Conservation (phyloP, 2,888 invertebrate species). For the Deilephila elpenor region DNA sequence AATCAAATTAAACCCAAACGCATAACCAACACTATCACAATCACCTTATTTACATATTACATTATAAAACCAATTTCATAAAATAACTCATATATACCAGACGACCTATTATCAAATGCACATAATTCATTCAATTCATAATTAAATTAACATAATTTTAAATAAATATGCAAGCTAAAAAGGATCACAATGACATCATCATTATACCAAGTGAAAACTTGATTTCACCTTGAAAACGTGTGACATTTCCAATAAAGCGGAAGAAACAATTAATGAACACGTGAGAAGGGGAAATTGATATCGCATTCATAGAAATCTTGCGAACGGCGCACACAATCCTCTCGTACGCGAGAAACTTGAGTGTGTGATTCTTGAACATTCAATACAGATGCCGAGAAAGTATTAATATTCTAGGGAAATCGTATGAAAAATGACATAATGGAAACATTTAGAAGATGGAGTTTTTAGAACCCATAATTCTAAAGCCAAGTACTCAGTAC, state of each 20-base stretch:
- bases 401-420: not conserved
- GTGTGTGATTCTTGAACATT: not conserved
- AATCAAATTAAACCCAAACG: not conserved
- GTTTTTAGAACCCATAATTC: too few species aligned
- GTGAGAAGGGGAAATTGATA: constrained; percentile 70
- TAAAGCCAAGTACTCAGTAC: not conserved
- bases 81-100: not conserved
- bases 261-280: constrained; percentile 56
- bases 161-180: constrained; percentile 9
- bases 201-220: constrained; percentile 18
- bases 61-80: not conserved
- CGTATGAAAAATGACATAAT: not conserved
- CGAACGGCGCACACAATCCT: constrained; percentile 33
- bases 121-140: not conserved
- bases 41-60: not conserved
- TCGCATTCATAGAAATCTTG: constrained; percentile 53
- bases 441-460: too few species aligned
- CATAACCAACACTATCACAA: not conserved
- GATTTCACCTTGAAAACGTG: constrained; percentile 52
- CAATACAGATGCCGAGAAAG: constrained; percentile 4
- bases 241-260: constrained; percentile 58
- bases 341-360: not conserved
- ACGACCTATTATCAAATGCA: not conserved
- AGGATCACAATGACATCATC: constrained; percentile 4
- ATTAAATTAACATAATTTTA: constrained; percentile 13